Conservation (phyloP, 1,140 invertebrate species). For the Brachionus rubens region DNA sequence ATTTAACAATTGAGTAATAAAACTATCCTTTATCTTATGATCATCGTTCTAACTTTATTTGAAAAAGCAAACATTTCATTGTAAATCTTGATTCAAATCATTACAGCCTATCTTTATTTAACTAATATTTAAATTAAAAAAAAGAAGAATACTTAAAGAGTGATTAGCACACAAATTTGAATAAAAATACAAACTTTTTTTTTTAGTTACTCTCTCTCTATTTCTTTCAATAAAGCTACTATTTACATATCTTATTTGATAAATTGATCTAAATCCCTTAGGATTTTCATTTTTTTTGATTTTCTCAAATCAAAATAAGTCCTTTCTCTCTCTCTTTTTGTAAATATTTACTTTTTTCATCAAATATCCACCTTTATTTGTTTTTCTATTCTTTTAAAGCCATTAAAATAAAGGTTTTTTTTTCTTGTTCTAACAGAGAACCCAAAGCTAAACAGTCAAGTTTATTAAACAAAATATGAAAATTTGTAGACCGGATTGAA, state of each 20-base stretch:
- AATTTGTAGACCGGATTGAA: not conserved
- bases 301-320: constrained; percentile 23
- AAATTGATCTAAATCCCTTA: constrained; percentile 37
- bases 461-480: not conserved
- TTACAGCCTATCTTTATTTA: constrained; percentile 22
- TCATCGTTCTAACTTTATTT: no score
- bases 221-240: constrained; percentile 7
- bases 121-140: constrained; percentile 40
- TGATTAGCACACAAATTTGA: constrained; percentile 21
- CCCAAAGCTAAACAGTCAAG: not conserved
- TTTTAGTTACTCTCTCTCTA: not conserved
- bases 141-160: constrained; percentile 8
- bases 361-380: constrained; percentile 25
- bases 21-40: no score
- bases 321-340: no score
- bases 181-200: constrained; percentile 14
- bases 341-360: constrained; percentile 37
- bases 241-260: constrained; percentile 22
- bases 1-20: no score
- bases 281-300: constrained; percentile 19
- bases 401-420: not conserved
- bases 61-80: constrained; percentile 34
- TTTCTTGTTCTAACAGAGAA: not conserved
- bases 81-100: constrained; percentile 35
- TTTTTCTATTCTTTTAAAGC: not conserved